phyloP scores from a whole-genome alignment of 2,113 vertebrate species.

The Mobula birostris region DNA sequence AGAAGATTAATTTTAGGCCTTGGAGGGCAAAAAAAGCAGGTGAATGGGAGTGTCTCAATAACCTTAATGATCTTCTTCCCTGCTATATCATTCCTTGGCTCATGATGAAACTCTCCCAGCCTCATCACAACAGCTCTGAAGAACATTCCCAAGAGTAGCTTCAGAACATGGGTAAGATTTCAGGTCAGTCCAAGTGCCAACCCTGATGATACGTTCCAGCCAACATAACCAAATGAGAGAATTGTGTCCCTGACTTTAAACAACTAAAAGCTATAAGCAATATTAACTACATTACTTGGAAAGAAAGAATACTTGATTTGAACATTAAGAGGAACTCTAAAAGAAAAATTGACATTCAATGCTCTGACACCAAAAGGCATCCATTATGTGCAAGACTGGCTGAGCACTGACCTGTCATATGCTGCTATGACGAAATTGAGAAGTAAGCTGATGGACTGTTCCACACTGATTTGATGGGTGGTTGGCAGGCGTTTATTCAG shows the following conservation, averaged over 20 bases:
- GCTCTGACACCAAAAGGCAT: too few species aligned
- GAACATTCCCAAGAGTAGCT: background rate
- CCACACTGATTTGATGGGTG: constrained; percentile 93
- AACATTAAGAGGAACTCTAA: background rate
- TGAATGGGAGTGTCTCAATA: background rate
- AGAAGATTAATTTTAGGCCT: background rate
- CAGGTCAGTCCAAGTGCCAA: background rate
- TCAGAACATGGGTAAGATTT: background rate
- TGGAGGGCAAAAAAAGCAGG: background rate
- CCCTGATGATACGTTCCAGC: background rate
- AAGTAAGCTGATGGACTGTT: constrained; percentile 91
- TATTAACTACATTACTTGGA: background rate
- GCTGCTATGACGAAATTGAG: constrained; percentile 96
- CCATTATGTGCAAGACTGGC: background rate
- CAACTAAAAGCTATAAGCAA: background rate
- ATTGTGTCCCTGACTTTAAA: too few species aligned
- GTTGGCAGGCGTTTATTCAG: constrained; percentile 93
- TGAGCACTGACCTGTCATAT: constrained; percentile 76
- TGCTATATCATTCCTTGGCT: background rate
- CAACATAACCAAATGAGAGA: background rate
- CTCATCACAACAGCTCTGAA: background rate
- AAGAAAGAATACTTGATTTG: background rate
- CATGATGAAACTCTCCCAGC: background rate
- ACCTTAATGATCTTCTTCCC: background rate
- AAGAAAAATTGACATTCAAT: background rate